Evolutionary conservation across 2,797 vertebrate genomes (phyloP).

Genomic region (Chloroceryle inda): DNA sequence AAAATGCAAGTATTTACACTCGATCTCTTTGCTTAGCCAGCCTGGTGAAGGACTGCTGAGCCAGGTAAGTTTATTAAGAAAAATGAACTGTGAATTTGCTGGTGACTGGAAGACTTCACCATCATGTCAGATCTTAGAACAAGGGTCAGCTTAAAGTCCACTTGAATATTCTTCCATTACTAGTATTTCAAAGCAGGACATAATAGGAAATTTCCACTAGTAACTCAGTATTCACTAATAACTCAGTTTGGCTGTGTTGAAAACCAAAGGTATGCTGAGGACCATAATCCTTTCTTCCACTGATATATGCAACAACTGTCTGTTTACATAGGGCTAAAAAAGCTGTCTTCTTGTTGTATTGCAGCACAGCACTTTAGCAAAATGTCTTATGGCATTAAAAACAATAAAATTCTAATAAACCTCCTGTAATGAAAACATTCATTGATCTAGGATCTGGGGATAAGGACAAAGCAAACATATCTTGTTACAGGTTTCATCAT

Average conservation of each 20-base stretch:
- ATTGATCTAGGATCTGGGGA: background rate
- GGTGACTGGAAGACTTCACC: background rate
- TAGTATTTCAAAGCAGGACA: background rate
- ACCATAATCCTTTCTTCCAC: background rate
- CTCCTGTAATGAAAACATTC: background rate
- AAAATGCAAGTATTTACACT: background rate
- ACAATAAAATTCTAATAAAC: background rate
- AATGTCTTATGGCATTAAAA: background rate
- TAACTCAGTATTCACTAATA: background rate
- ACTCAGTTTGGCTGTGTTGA: background rate
- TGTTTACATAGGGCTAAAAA: background rate
- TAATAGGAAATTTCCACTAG: background rate
- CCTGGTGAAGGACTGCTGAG: background rate
- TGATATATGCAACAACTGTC: background rate
- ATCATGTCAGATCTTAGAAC: background rate
- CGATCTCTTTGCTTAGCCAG: background rate
- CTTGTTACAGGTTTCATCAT: background rate
- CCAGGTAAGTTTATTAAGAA: background rate
- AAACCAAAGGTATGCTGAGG: background rate
- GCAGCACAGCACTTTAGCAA: background rate
- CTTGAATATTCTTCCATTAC: background rate
- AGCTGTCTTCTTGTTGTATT: background rate
- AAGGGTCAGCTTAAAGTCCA: background rate
- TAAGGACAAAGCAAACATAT: background rate
- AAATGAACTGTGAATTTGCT: background rate